Base-by-base conservation (phyloP, 2,113 vertebrate species). In the Protobothrops flavoviridis region DNA sequence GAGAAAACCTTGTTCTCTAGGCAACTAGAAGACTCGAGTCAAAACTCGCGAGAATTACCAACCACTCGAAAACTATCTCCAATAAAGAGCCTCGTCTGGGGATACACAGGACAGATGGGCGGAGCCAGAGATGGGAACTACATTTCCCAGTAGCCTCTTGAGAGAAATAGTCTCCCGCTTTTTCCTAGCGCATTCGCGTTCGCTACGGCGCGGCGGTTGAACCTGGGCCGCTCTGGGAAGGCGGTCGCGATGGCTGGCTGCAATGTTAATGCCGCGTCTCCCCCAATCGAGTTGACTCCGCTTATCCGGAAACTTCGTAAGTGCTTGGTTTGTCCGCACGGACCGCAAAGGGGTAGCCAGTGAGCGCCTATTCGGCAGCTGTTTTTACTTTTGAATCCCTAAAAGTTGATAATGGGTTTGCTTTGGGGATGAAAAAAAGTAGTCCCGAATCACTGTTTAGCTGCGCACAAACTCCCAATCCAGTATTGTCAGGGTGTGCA, bases 271-370 rank as follows among this genome's bases (percentile, higher is more conserved):
- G 55, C 33, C 0, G 29, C 10, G 21, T 45, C 57, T n/a, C 20
- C 89, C 8, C 89, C 59, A n/a, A 2, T 13, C 98, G 98, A 98
- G 43, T 89, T 98, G 89, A 97, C 98, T 0, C 45, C 97, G 0
- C 96, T 99, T 74, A 98, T 99, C 95, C 98, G 97, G 96, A 99
- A 99, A 95, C 97, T 98, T 85, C 98, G 98, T 99, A 96, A 97
- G 86, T 91, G 74, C 8, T 95, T 24, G 91, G 23, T 48, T n/a
- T 9, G 50, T 7, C 20, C 17, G 0, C 29, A 5, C 8, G 0
- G n/a, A 2, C 26, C 45, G 24, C 23, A 69, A n/a, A 7, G 61
- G 29, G 61, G 4, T 69, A 81, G 69, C n/a, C 15, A 39, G 69
- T 33, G 69, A 39, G 33, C 53, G 17, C 17, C 33, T 33, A 39